phyloP scores from a whole-genome alignment of 2,113 vertebrate species.

The Stegastes partitus region DNA sequence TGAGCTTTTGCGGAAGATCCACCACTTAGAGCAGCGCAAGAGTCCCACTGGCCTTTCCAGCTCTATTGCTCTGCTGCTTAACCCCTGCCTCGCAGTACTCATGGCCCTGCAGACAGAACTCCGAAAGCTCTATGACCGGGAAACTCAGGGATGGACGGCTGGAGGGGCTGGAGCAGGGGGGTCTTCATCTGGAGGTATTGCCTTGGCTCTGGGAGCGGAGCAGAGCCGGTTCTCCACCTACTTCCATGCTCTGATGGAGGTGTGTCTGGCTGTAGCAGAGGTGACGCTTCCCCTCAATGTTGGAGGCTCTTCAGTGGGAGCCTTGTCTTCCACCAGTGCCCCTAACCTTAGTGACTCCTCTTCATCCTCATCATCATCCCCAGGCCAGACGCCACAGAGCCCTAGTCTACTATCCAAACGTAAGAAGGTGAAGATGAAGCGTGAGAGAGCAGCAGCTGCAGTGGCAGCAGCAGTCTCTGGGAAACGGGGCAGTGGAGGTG shows the following conservation, averaged over 20 bases:
- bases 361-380: conserved; percentile 95
- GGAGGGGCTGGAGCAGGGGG: conserved; percentile 76
- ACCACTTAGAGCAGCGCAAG: conserved; percentile 91
- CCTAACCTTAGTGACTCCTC: conserved; percentile 97
- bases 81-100: conserved; percentile 96
- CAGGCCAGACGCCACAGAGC: conserved; percentile 96
- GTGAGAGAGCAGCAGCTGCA: conserved; percentile 89
- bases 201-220: conserved; percentile 82
- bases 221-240: conserved; percentile 96
- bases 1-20: conserved; percentile 93
- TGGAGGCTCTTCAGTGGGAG: conserved; percentile 87
- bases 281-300: conserved; percentile 95
- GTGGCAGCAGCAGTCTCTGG: conserved; percentile 82
- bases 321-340: conserved; percentile 89
- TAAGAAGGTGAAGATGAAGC: conserved; percentile 98
- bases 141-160: conserved; percentile 93
- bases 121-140: conserved; percentile 94
- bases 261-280: conserved; percentile 95
- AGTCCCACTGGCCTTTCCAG: conserved; percentile 90
- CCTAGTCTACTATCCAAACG: conserved; percentile 96
- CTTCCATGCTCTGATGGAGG: conserved; percentile 97
- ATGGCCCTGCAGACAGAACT: conserved; percentile 97
- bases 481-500: conserved; percentile 84
- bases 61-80: conserved; percentile 94
- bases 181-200: conserved; percentile 83